phyloP scores from a whole-genome alignment of 1,140 invertebrate species.

The Achatina immaculata region DNA sequence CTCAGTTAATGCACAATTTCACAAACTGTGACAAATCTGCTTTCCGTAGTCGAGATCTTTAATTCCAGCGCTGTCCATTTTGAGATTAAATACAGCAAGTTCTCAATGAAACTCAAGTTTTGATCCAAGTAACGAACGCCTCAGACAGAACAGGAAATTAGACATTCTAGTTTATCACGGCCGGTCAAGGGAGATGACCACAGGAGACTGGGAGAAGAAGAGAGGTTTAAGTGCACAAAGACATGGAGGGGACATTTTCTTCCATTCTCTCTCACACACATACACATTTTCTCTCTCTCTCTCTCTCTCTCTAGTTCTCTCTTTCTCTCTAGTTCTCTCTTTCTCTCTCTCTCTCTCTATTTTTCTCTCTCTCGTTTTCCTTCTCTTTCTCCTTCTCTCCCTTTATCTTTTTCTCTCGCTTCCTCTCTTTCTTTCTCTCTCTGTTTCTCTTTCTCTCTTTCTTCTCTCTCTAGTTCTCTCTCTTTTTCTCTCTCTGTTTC shows the following conservation, averaged over 20 bases:
- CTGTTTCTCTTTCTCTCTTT: background rate
- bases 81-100: conserved; percentile 22
- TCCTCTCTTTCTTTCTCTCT: background rate
- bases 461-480: background rate
- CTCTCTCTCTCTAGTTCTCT: too few relatives aligned
- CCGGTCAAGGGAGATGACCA: background rate
- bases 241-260: background rate
- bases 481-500: background rate
- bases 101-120: background rate
- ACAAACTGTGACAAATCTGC: background rate
- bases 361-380: too few relatives aligned
- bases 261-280: background rate
- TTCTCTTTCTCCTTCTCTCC: background rate
- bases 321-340: too few relatives aligned
- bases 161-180: conserved; percentile 5
- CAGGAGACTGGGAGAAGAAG: background rate
- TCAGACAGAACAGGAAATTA: background rate
- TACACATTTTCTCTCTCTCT: too few relatives aligned
- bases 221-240: background rate
- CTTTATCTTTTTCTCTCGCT: background rate
- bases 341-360: too few relatives aligned
- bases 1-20: background rate
- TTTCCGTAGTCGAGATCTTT: conserved; percentile 3
- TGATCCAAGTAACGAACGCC: background rate
- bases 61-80: conserved; percentile 17